These are phyloP conservation scores for Ophiodon elongatus DNA, from an alignment of 2,113 vertebrate species.

Conservation along the genomic window DNA sequence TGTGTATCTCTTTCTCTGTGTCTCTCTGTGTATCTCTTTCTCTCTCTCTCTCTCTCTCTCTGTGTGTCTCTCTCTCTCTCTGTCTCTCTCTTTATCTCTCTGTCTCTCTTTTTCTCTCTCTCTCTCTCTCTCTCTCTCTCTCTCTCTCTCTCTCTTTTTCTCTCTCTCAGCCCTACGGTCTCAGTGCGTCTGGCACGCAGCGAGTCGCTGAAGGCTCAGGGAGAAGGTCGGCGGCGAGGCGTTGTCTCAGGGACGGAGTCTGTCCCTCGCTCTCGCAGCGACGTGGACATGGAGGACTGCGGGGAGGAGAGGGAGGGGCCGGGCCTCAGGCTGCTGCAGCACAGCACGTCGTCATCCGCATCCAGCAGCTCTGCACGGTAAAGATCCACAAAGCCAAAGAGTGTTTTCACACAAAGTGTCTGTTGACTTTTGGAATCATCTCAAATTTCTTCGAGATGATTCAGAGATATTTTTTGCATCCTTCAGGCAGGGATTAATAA, in stretches of 20 bases:
- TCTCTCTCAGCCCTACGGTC: slow-evolving; percentile 66
- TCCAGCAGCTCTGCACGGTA: slow-evolving; percentile 93
- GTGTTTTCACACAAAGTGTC: background rate
- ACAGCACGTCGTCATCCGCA: slow-evolving; percentile 90
- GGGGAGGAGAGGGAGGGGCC: slow-evolving; percentile 82
- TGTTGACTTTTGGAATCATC: background rate
- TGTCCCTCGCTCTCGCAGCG: slow-evolving; percentile 92
- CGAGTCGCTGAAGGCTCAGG: slow-evolving; percentile 93
- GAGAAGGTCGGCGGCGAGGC: slow-evolving; percentile 89
- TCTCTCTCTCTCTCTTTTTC: background rate
- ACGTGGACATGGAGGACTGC: slow-evolving; percentile 95
- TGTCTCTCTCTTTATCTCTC: too few relatives aligned
- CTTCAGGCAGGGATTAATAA: background rate
- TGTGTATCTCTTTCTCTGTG: too few relatives aligned
- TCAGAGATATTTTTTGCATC: background rate
- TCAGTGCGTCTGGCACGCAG: slow-evolving; percentile 90
- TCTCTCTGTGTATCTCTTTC: too few relatives aligned
- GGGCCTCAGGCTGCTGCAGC: slow-evolving; percentile 86
- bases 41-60: too few relatives aligned
- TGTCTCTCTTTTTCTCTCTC: too few relatives aligned
- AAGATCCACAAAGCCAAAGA: background rate
- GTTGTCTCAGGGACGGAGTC: slow-evolving; percentile 80
- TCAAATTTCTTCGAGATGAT: background rate
- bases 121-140: too few relatives aligned
- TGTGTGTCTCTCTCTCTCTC: too few relatives aligned